Conservation (phyloP, 2,888 invertebrate genomes). For the Nymphalis urticae region DNA sequence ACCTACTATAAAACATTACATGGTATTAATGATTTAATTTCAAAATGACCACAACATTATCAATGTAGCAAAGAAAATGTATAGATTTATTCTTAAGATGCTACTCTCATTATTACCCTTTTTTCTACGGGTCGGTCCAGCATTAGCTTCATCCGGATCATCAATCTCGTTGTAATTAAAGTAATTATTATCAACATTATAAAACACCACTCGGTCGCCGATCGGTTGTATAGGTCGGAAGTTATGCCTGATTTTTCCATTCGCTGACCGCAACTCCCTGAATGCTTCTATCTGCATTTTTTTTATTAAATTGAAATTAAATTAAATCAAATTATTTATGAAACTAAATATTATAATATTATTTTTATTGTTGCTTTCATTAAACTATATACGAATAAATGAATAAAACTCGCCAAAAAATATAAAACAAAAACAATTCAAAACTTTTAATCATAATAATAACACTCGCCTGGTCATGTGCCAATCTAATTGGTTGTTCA, state of each 20-base stretch:
- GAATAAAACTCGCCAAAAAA: too few relatives aligned
- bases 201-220: constrained; percentile 85
- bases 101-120: constrained; percentile 47
- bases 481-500: constrained; percentile 85
- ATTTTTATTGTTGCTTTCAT: too few relatives aligned
- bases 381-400: too few relatives aligned
- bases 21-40: too few relatives aligned
- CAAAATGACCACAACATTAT: constrained; percentile 3
- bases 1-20: too few relatives aligned
- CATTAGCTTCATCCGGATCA: constrained; percentile 52
- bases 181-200: constrained; percentile 78
- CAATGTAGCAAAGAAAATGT: constrained; percentile 20
- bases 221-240: constrained; percentile 91
- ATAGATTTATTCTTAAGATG: constrained; percentile 20
- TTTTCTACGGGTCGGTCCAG: constrained; percentile 46
- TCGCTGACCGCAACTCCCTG: constrained; percentile 83
- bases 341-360: not conserved
- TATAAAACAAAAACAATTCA: too few relatives aligned
- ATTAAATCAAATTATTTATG: too few relatives aligned
- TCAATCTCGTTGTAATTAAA: constrained; percentile 72
- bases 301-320: not conserved
- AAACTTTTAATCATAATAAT: not conserved
- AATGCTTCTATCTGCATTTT: constrained; percentile 86
- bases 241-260: constrained; percentile 88
- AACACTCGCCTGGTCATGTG: constrained; percentile 83